A percentile compares a stretch with the other conserved stretches of the same genome.
phyloP scores from a whole-genome alignment of 2,888 invertebrate genomes.

The Azorinus chamasolen region DNA sequence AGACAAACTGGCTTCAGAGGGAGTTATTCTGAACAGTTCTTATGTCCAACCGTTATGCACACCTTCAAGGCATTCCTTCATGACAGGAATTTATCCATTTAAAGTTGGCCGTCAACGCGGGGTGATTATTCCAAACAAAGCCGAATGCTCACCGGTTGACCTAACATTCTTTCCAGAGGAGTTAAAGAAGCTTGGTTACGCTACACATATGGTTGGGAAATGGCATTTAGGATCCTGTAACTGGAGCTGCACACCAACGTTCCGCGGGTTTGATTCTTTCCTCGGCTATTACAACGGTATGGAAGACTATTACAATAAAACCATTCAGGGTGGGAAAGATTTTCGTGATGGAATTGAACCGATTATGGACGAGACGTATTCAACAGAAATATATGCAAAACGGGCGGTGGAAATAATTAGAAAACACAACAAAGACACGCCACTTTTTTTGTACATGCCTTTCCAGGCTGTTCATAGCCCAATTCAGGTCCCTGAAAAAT shows the following conservation, averaged over 20 bases:
- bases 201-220: conserved; percentile 82
- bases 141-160: conserved; percentile 77
- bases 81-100: conserved; percentile 77
- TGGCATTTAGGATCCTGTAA: conserved; percentile 87
- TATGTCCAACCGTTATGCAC: conserved; percentile 87
- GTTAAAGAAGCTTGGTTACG: conserved; percentile 76
- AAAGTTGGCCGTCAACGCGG: conserved; percentile 76
- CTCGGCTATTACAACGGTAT: conserved; percentile 86
- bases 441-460: conserved; percentile 77
- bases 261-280: conserved; percentile 87
- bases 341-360: conserved; percentile 38
- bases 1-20: conserved; percentile 84
- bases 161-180: conserved; percentile 74
- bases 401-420: conserved; percentile 71
- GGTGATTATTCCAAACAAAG: conserved; percentile 71
- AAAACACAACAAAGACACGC: conserved; percentile 69
- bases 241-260: conserved; percentile 86
- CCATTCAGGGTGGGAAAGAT: conserved; percentile 26
- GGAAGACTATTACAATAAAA: conserved; percentile 83
- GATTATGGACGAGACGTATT: conserved; percentile 27
- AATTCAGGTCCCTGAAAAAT: conserved; percentile 67
- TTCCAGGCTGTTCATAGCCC: conserved; percentile 72
- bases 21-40: conserved; percentile 85
- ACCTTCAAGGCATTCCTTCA: conserved; percentile 80
- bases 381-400: conserved; percentile 49